Base-by-base conservation (phyloP, 1,140 invertebrate species). In the Apolygus lucorum region DNA sequence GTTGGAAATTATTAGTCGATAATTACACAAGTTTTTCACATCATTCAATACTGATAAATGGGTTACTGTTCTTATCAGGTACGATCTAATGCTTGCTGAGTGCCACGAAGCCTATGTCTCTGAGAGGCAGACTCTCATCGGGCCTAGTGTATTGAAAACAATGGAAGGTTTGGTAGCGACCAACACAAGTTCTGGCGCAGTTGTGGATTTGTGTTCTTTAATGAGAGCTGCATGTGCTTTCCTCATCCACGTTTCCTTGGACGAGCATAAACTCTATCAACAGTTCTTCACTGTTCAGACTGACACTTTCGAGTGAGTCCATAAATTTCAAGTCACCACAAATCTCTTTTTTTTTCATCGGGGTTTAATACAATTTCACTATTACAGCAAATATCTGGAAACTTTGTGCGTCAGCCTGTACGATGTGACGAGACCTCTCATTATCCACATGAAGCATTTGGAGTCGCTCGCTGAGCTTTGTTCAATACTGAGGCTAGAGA, bases 381-480 rank as follows among this genome's bases (percentile, higher is more conserved):
- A 68, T 78, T 80, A 2, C 72, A 88, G 86, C 22, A 82, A 87
- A 21, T 92, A 90, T 76, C 78, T 99, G 26, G 92, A 93, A 74
- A 85, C 86, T 0, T 78, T 99, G 0, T 99, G 95, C 77, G 90
- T 88, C 17, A 87, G 89, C 62, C 78, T 99, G 4, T 99, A 99
- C 77, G 96, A 99, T 77, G 88, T 87, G 0, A 79, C 99, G 68
- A 83, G 97, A n/a, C 96, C 98, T 0, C 87, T 93, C 67, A 91
- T 99, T 42, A 97, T 99, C 72, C 93, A 97, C 76, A 93, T 99
- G 64, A 95, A 96, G 78, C 96, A 99, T 81, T 82, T 99, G 74
- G 97, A 99, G 83, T 98, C 96, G 0, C 80, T 99, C 14, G 92
- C 96, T 0, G 97, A 99, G 80, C 87, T 99, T 24, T 99, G 96